A percentile compares a stretch with the other conserved stretches of the same genome.
These are phyloP conservation scores for Lerema accius DNA, from an alignment of 1,140 invertebrate genomes.

Conservation along the genomic window DNA sequence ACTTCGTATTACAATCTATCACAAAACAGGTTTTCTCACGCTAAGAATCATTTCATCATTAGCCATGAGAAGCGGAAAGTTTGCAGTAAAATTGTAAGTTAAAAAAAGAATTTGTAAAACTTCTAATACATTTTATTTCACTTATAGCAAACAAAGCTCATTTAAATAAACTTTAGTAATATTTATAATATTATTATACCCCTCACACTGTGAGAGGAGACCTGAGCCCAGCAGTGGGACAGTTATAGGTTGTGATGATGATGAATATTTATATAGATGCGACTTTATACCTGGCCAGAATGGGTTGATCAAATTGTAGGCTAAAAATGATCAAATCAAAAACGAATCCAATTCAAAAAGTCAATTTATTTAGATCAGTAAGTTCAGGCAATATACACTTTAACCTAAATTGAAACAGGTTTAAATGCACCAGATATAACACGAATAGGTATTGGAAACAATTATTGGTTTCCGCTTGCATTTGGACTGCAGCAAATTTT, in stretches of 20 bases:
- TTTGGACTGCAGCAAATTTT: neutral
- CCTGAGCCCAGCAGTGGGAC: too few relatives aligned
- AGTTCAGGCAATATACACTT: slow-evolving; percentile 1
- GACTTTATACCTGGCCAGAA: too few relatives aligned
- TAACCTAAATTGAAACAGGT: slow-evolving; percentile 4
- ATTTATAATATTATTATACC: too few relatives aligned
- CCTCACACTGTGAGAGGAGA: too few relatives aligned
- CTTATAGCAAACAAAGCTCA: too few relatives aligned
- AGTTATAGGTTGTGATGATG: too few relatives aligned
- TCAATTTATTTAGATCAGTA: neutral
- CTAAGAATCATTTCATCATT: slow-evolving; percentile 4
- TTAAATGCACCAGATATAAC: neutral
- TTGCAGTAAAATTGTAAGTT: slow-evolving; percentile 7
- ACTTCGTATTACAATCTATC: slow-evolving; percentile 39
- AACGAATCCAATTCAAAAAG: neutral
- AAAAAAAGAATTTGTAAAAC: neutral
- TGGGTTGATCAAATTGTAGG: too few relatives aligned
- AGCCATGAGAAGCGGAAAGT: slow-evolving; percentile 19
- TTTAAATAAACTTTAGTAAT: too few relatives aligned
- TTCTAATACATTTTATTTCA: too few relatives aligned
- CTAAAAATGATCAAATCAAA: slow-evolving; percentile 1
- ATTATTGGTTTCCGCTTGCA: slow-evolving; percentile 9
- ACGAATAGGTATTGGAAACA: slow-evolving; percentile 12
- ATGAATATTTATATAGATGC: too few relatives aligned
- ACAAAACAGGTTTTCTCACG: slow-evolving; percentile 35